Percentiles rank a stretch among this genome's conserved stretches.
These are phyloP conservation scores for Oconnorella tubifera DNA, from an alignment of 2,888 invertebrate genomes.

Conservation along the genomic window DNA sequence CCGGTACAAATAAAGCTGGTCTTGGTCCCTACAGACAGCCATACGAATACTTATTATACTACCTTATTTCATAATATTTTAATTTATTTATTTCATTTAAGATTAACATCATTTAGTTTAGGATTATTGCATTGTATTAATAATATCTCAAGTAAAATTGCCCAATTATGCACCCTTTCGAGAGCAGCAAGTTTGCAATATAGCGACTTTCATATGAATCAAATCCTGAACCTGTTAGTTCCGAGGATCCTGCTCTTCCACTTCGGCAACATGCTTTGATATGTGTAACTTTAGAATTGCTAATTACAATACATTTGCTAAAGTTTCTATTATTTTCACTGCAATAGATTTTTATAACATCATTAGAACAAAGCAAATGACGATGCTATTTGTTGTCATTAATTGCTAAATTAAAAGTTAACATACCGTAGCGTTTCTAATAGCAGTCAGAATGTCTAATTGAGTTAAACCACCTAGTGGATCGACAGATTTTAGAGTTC, in stretches of 20 bases:
- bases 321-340: background rate
- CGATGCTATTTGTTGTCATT: no score
- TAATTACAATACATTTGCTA: no score
- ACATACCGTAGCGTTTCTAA: conserved; percentile 91
- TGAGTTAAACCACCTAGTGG: conserved; percentile 86
- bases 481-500: conserved; percentile 89
- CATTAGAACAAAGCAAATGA: background rate
- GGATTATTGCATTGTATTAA: background rate
- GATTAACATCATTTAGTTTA: background rate
- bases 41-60: no score
- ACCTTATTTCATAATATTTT: background rate
- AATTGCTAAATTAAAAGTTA: no score
- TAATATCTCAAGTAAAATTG: background rate
- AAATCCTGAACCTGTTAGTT: no score
- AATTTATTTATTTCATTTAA: background rate
- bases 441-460: conserved; percentile 96
- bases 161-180: no score
- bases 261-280: no score
- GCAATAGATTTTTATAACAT: background rate
- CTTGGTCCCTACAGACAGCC: conserved; percentile 52
- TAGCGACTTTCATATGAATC: no score
- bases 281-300: no score
- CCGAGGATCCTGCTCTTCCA: no score
- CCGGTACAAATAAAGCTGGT: conserved; percentile 62
- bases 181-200: no score